These are phyloP conservation scores for Magallana nippona DNA, from an alignment of 2,888 invertebrate genomes.

Conservation along the genomic window DNA sequence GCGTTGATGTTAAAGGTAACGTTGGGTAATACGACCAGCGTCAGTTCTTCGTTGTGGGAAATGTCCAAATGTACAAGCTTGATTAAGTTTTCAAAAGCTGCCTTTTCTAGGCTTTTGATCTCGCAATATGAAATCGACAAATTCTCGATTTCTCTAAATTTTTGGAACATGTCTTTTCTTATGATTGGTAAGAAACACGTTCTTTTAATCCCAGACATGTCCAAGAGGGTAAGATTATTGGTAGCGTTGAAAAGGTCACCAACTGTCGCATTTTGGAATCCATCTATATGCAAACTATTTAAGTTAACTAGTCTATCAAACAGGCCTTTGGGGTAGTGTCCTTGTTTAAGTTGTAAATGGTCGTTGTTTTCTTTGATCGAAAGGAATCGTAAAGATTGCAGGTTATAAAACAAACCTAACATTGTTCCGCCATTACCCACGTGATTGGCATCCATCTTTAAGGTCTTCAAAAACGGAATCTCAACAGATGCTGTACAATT, in stretches of 20 bases:
- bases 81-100: not conserved
- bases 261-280: not conserved
- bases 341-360: not conserved
- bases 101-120: not conserved
- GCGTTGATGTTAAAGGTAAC: not conserved
- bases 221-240: not conserved
- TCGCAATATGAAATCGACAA: not conserved
- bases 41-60: constrained; percentile 11
- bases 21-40: not conserved
- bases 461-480: not conserved
- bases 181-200: not conserved
- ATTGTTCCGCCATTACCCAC: not conserved
- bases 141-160: not conserved
- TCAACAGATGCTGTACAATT: not conserved
- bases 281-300: not conserved
- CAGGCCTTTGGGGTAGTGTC: not conserved
- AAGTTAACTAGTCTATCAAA: not conserved
- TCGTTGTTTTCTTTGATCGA: not conserved
- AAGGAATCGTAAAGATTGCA: not conserved
- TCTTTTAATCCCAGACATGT: not conserved
- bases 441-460: not conserved
- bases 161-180: not conserved
- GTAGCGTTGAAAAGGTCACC: not conserved
- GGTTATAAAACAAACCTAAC: not conserved
- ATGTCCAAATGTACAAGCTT: not conserved